Evolutionary conservation across 2,113 vertebrate species (phyloP), one percentile per base, ranked within the genome.

Genomic region (Mus musculus): DNA sequence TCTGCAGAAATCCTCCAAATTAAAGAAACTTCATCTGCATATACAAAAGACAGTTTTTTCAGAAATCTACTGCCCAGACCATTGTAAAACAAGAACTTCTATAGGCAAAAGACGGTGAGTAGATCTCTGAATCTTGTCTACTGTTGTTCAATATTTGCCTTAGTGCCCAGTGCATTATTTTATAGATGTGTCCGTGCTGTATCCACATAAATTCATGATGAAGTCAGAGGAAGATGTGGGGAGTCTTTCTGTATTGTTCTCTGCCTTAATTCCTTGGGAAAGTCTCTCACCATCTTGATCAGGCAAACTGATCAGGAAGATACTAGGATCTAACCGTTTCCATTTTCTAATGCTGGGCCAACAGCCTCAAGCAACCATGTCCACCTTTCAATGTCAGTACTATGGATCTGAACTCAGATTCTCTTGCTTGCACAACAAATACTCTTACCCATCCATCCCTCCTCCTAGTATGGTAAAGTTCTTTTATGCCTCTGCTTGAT

Each of bases 1-100:
- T 80, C 39, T 97, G 3, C 52, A 24, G 3, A 30, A 39, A 0
- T 56, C 77, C 54, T 46, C 0, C 1, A 88, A n/a, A 20, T 1
- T 97, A 73, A 88, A 71, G n/a, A 71, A 19, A 8, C 61, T 97
- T 42, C 91, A 30, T 30, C 39, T 97, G 54, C 69, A 49, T 24
- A 0, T 97, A 11, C 67, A 59, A 1, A 9, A 49, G 2, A n/a
- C 1, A 0, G 0, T 95, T 56, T 95, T 96, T 28, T 9, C 30
- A 0, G 72, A 91, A 81, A 13, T 12, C 1, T 3, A 5, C n/a
- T 3, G 24, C 5, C 78, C 33, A 81, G 78, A 7, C 59, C 11
- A 24, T 3, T 3, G 10, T 59, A 20, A 22, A 20, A 5, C 13
- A 39, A 54, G 59, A n/a, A 0, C 0, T 5, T 42, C 42, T 1